These are phyloP conservation scores for Frieseomelitta varia DNA, from an alignment of 1,140 invertebrate species.

Conservation along the genomic window DNA sequence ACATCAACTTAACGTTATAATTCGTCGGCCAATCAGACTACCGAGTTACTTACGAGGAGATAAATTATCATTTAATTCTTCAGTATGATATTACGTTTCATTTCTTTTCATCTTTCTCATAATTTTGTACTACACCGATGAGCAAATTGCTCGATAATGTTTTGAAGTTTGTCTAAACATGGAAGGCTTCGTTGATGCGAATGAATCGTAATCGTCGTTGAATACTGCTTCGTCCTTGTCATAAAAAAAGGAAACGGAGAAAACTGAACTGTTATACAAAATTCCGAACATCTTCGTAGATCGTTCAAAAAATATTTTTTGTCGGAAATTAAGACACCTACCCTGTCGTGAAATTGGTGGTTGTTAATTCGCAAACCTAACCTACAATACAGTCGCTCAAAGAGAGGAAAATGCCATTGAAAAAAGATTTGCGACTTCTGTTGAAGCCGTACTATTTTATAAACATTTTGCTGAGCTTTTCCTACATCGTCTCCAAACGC, in stretches of 20 bases:
- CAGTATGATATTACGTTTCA: background rate
- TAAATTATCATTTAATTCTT: background rate
- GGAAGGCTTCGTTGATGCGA: conserved; percentile 5
- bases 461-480: conserved; percentile 92
- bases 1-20: background rate
- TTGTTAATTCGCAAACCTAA: background rate
- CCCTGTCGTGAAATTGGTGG: background rate
- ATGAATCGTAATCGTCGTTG: background rate
- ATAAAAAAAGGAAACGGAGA: background rate
- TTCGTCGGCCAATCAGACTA: background rate
- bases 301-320: background rate
- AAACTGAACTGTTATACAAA: background rate
- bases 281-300: background rate
- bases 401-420: conserved; percentile 85
- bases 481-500: conserved; percentile 90
- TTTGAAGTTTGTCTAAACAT: background rate
- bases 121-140: background rate
- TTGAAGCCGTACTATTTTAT: conserved; percentile 94
- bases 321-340: background rate
- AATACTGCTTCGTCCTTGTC: background rate
- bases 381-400: background rate
- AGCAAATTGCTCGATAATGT: background rate
- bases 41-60: background rate
- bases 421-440: conserved; percentile 87
- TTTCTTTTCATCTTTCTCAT: background rate